Conservation (phyloP, 2,797 vertebrate species). For the Centroberyx gerrardi region DNA sequence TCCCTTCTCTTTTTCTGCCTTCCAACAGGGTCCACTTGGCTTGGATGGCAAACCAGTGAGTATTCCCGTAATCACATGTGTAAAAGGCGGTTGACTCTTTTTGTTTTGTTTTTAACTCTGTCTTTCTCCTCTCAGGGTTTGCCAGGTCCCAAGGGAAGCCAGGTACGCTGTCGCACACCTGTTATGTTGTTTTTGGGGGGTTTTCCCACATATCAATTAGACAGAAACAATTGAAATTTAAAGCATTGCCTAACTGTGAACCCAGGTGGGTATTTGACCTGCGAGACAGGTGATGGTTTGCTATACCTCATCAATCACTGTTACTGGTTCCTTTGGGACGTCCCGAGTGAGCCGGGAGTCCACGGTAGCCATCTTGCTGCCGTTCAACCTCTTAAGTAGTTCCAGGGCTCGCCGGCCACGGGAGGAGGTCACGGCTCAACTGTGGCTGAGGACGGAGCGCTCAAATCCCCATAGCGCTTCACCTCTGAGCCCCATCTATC, state of each 20-base stretch:
- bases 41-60: constrained; percentile 98
- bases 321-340: constrained; percentile 46
- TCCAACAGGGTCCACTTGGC: constrained; percentile 92
- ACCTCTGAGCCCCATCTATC: constrained; percentile 66
- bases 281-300: constrained; percentile 45
- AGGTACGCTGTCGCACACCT: constrained; percentile 71
- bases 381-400: constrained; percentile 65
- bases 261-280: constrained; percentile 46
- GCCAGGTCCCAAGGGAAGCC: constrained; percentile 85
- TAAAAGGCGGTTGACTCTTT: background rate
- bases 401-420: constrained; percentile 29
- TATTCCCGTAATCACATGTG: constrained; percentile 53
- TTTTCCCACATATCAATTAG: constrained; percentile 33
- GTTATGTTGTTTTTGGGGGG: constrained; percentile 26
- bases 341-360: constrained; percentile 10
- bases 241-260: constrained; percentile 19
- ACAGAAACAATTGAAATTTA: constrained; percentile 11
- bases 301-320: constrained; percentile 55
- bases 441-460: constrained; percentile 29
- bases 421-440: constrained; percentile 61
- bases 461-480: constrained; percentile 61
- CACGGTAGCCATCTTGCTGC: constrained; percentile 57
- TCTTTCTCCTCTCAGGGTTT: constrained; percentile 76
- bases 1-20: constrained; percentile 40
- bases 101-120: constrained; percentile 28